Evolutionary conservation across 1,140 invertebrate species (phyloP).

Genomic region (Stegodyphus mimosarum): DNA sequence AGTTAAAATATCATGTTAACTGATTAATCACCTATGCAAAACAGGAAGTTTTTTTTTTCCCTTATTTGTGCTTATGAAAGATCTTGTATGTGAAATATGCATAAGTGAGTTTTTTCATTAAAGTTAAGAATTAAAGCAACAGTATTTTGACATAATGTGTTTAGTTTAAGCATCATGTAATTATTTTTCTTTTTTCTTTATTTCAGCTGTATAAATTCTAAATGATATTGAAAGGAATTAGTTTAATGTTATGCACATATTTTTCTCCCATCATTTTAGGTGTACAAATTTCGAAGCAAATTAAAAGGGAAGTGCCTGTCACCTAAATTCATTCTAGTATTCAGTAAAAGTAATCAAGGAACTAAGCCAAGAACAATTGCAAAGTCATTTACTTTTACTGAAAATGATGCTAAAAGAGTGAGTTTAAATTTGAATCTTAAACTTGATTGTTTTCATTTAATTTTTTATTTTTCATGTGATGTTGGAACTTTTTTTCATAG

Average conservation of each 20-base stretch:
- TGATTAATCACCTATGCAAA: no score
- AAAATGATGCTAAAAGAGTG: conserved; percentile 28
- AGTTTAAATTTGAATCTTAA: not conserved
- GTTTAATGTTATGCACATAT: not conserved
- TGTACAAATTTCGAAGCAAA: conserved; percentile 36
- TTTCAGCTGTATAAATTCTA: not conserved
- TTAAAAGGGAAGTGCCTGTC: conserved; percentile 40
- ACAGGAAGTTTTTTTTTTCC: no score
- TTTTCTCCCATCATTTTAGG: not conserved
- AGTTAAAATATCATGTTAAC: no score
- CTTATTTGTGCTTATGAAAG: no score
- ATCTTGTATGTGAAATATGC: no score
- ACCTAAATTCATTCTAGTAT: conserved; percentile 36
- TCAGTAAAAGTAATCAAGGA: conserved; percentile 29
- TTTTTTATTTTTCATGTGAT: not conserved
- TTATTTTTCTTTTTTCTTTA: conserved; percentile 1
- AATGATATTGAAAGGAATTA: not conserved
- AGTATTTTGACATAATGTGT: not conserved
- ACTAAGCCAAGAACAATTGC: conserved; percentile 36
- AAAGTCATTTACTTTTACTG: conserved; percentile 47
- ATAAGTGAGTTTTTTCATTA: no score
- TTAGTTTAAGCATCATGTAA: not conserved
- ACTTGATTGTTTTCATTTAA: not conserved
- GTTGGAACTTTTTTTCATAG: not conserved
- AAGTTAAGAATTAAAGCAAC: no score